A percentile compares a stretch with the other conserved stretches of the same genome.
Evolutionary conservation across 2,888 invertebrate species (phyloP).

Genomic region (Phortica magna): DNA sequence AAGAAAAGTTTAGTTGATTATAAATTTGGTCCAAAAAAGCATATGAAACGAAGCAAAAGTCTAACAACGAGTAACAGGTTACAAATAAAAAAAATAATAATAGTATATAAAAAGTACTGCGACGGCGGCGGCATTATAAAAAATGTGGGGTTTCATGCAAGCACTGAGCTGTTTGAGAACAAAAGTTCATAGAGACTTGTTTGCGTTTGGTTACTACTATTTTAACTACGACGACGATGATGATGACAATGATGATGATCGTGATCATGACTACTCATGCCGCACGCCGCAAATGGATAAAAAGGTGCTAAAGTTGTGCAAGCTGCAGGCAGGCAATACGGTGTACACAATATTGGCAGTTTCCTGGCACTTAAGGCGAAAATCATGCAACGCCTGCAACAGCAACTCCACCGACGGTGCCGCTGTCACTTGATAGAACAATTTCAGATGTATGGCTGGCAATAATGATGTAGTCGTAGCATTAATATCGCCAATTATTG

Average conservation of each 20-base stretch:
- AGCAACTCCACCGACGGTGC: conserved; percentile 79
- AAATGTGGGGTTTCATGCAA: too few relatives aligned
- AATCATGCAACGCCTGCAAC: conserved; percentile 77
- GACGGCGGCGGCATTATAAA: too few relatives aligned
- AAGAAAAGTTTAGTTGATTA: neutral
- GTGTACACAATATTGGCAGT: conserved; percentile 83
- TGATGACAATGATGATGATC: neutral
- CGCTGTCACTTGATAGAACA: conserved; percentile 86
- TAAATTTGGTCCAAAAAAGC: neutral
- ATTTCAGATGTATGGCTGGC: conserved; percentile 86
- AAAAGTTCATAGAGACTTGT: too few relatives aligned
- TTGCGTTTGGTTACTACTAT: too few relatives aligned
- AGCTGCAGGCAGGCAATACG: conserved; percentile 87
- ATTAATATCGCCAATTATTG: too few relatives aligned
- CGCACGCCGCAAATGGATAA: conserved; percentile 90
- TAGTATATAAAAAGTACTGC: too few relatives aligned
- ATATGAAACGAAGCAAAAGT: neutral
- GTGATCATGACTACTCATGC: conserved; percentile 80
- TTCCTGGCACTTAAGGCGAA: conserved; percentile 79
- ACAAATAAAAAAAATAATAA: neutral
- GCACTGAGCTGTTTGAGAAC: too few relatives aligned
- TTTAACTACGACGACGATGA: too few relatives aligned
- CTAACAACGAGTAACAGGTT: neutral
- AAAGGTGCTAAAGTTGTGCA: conserved; percentile 90
- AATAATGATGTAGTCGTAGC: conserved; percentile 54